Percentiles rank a stretch among this genome's conserved stretches.
Evolutionary conservation across 2,888 invertebrate species (phyloP).

Genomic region (Schizotus pectinicornis): DNA sequence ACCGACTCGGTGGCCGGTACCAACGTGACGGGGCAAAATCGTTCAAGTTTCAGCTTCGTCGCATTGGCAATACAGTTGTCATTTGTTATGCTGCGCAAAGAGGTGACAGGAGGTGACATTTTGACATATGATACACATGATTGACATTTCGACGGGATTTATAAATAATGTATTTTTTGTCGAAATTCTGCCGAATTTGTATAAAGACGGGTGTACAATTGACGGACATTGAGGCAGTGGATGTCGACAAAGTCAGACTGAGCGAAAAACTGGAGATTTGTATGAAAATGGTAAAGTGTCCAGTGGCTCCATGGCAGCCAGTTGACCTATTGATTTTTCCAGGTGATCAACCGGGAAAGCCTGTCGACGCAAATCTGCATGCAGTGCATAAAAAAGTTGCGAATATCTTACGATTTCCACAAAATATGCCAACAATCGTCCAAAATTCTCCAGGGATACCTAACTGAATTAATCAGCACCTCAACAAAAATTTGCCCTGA

Average conservation of each 20-base stretch:
- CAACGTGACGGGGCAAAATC: not conserved
- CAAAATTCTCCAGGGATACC: slow-evolving; percentile 50
- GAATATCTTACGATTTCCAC: slow-evolving; percentile 55
- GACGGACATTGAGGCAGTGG: slow-evolving; percentile 50
- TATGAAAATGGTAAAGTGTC: slow-evolving; percentile 53
- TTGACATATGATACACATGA: slow-evolving; percentile 57
- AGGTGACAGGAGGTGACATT: slow-evolving; percentile 52
- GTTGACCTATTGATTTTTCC: slow-evolving; percentile 55
- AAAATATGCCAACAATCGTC: slow-evolving; percentile 55
- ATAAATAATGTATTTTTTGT: slow-evolving; percentile 55
- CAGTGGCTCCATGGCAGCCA: not conserved
- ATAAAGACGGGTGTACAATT: slow-evolving; percentile 51
- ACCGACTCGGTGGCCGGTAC: slow-evolving; percentile 8
- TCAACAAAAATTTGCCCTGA: slow-evolving; percentile 40
- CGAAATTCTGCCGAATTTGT: slow-evolving; percentile 57
- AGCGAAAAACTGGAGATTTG: slow-evolving; percentile 55
- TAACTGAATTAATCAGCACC: slow-evolving; percentile 47
- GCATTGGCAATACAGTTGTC: slow-evolving; percentile 29
- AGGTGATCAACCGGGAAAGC: slow-evolving; percentile 53
- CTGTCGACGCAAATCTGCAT: slow-evolving; percentile 53
- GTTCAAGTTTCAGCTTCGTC: not conserved
- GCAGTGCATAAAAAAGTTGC: slow-evolving; percentile 53
- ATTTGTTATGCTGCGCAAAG: slow-evolving; percentile 41
- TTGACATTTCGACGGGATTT: slow-evolving; percentile 50
- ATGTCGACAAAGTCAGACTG: slow-evolving; percentile 53